These are phyloP conservation scores for Diaperis boleti DNA, from an alignment of 2,888 invertebrate genomes.

Conservation along the genomic window DNA sequence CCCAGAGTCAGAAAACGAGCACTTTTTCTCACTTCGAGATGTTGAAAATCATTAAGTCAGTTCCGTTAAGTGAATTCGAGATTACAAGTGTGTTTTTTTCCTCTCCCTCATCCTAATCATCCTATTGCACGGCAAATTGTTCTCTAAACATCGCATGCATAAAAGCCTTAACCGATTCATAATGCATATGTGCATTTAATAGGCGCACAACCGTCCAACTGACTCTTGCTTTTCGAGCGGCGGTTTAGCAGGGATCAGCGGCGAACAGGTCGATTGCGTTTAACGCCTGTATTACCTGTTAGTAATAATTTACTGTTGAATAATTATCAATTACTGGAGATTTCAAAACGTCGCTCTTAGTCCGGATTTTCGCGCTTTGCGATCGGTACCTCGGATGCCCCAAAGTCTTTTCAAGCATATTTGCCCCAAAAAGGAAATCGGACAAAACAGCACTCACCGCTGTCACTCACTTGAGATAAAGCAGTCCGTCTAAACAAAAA, in stretches of 20 bases:
- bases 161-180: conserved; percentile 40
- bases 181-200: conserved; percentile 42
- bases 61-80: conserved; percentile 36
- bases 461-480: too few relatives aligned
- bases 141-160: conserved; percentile 41
- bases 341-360: conserved; percentile 23
- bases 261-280: conserved; percentile 13
- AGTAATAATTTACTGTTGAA: conserved; percentile 42
- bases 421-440: too few relatives aligned
- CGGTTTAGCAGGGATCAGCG: too few relatives aligned
- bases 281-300: conserved; percentile 38
- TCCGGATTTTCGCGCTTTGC: conserved; percentile 1
- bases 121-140: conserved; percentile 38
- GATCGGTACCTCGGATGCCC: conserved; percentile 24
- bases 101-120: conserved; percentile 33
- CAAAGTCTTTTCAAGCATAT: too few relatives aligned
- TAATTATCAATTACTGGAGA: conserved; percentile 39
- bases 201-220: conserved; percentile 24
- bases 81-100: conserved; percentile 31
- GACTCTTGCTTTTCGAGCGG: too few relatives aligned
- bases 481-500: too few relatives aligned
- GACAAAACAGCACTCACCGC: too few relatives aligned
- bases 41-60: conserved; percentile 34
- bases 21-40: conserved; percentile 15
- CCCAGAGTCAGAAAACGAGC: not conserved